Percentiles rank a stretch among this genome's conserved stretches.
phyloP scores from a whole-genome alignment of 2,797 vertebrate genomes.

The Acanthornis magna region DNA sequence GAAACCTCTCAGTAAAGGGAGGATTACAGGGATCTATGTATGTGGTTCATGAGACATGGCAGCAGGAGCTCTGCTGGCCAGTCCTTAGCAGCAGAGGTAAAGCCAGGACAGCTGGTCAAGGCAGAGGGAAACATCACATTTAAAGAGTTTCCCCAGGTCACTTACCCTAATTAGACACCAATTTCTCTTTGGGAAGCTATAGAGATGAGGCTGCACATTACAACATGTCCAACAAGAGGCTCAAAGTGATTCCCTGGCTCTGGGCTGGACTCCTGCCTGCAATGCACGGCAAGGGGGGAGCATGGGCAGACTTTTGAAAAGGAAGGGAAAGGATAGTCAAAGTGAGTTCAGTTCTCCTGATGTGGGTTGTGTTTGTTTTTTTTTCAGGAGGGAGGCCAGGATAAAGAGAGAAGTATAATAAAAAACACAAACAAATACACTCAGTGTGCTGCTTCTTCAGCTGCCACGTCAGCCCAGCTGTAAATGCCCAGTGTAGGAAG shows the following conservation, averaged over 20 bases:
- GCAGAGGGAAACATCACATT: not conserved
- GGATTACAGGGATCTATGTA: not conserved
- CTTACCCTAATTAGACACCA: not conserved
- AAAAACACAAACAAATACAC: conserved; percentile 41
- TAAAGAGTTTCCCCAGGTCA: not conserved
- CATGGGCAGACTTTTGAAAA: not conserved
- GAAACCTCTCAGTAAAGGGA: not conserved
- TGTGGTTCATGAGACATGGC: not conserved
- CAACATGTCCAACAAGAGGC: not conserved
- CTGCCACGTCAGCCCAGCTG: conserved; percentile 67
- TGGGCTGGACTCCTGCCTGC: not conserved
- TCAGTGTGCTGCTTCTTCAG: conserved; percentile 32
- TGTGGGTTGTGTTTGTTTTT: not conserved
- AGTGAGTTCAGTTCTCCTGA: conserved; percentile 3
- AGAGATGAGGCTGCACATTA: not conserved
- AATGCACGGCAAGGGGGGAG: not conserved
- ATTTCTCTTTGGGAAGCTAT: not conserved
- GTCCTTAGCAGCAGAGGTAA: not conserved
- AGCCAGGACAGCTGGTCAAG: not conserved
- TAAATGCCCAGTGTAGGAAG: conserved; percentile 48
- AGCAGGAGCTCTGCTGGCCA: not conserved
- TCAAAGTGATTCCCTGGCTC: not conserved
- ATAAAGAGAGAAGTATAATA: conserved; percentile 30
- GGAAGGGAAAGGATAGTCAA: not conserved
- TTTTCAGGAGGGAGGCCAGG: not conserved